Conservation (phyloP, 2,888 invertebrate genomes). For the Hydropsyche betteni region DNA sequence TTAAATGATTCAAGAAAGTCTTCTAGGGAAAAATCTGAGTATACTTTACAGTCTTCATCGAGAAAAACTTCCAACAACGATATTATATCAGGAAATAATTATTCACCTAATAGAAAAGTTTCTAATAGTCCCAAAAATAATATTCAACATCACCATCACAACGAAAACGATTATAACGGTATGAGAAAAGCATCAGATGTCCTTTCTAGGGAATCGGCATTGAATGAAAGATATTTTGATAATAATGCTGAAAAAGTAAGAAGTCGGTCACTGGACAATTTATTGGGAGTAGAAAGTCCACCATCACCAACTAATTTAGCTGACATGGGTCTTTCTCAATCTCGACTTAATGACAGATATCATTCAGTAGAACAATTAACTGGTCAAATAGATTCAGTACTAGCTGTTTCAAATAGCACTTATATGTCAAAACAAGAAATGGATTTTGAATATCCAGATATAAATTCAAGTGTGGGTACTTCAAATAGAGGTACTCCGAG, state of each 20-base stretch:
- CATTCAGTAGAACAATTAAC: conserved; percentile 82
- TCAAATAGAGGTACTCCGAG: conserved; percentile 68
- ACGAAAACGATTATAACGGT: conserved; percentile 53
- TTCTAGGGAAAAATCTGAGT: conserved; percentile 56
- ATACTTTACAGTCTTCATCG: conserved; percentile 53
- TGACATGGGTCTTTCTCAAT: conserved; percentile 83
- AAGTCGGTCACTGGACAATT: conserved; percentile 83
- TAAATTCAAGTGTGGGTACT: conserved; percentile 66
- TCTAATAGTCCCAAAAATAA: conserved; percentile 49
- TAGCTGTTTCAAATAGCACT: conserved; percentile 57
- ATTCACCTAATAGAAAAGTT: conserved; percentile 48
- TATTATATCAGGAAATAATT: conserved; percentile 53
- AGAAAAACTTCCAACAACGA: conserved; percentile 58
- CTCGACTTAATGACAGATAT: conserved; percentile 87
- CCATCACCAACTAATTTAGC: conserved; percentile 71
- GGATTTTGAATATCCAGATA: conserved; percentile 76
- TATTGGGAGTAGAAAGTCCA: conserved; percentile 74
- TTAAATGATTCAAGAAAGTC: conserved; percentile 57
- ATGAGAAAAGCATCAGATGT: conserved; percentile 78
- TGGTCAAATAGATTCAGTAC: conserved; percentile 67
- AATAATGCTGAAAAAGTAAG: conserved; percentile 76
- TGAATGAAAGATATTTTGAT: conserved; percentile 90
- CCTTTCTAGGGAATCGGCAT: conserved; percentile 81
- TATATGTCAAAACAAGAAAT: conserved; percentile 68
- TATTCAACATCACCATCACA: conserved; percentile 44